These are phyloP conservation scores for Percina caprodes DNA, from an alignment of 2,113 vertebrate species.

Conservation along the genomic window DNA sequence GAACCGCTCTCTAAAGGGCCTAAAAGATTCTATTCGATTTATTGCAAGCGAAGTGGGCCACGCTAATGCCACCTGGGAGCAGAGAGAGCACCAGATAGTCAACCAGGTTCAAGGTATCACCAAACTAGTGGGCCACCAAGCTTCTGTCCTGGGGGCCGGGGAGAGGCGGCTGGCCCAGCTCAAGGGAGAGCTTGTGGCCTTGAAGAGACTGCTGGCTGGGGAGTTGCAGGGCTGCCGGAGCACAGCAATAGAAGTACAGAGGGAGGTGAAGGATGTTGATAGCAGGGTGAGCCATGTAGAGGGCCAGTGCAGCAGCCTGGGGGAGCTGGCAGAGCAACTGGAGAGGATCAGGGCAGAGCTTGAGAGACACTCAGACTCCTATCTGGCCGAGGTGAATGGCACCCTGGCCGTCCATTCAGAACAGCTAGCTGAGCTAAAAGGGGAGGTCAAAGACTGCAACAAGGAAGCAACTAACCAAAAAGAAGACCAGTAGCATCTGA, in stretches of 20 bases:
- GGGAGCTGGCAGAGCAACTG: constrained; percentile 84
- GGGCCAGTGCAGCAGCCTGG: constrained; percentile 85
- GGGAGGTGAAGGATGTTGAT: constrained; percentile 88
- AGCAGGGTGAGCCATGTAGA: constrained; percentile 89
- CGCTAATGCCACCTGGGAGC: constrained; percentile 89
- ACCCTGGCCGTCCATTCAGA: constrained; percentile 88
- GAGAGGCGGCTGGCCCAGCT: constrained; percentile 91
- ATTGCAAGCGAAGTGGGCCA: constrained; percentile 88
- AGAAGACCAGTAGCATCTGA: constrained; percentile 76
- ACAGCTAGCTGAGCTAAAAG: constrained; percentile 89
- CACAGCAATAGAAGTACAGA: constrained; percentile 86
- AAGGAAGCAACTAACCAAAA: constrained; percentile 81
- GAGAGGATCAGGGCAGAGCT: constrained; percentile 86
- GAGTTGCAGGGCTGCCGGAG: constrained; percentile 91
- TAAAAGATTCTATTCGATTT: constrained; percentile 92
- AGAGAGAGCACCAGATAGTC: constrained; percentile 88
- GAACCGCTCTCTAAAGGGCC: constrained; percentile 94
- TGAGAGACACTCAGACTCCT: constrained; percentile 87
- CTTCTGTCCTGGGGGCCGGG: constrained; percentile 88
- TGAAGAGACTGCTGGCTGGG: constrained; percentile 86
- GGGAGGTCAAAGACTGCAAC: constrained; percentile 88
- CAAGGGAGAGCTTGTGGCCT: constrained; percentile 89
- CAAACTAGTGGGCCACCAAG: constrained; percentile 89
- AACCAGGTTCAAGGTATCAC: constrained; percentile 93
- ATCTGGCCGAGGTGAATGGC: constrained; percentile 89